phyloP scores from a whole-genome alignment of 2,113 vertebrate species.

The Phyllostomus hastatus region DNA sequence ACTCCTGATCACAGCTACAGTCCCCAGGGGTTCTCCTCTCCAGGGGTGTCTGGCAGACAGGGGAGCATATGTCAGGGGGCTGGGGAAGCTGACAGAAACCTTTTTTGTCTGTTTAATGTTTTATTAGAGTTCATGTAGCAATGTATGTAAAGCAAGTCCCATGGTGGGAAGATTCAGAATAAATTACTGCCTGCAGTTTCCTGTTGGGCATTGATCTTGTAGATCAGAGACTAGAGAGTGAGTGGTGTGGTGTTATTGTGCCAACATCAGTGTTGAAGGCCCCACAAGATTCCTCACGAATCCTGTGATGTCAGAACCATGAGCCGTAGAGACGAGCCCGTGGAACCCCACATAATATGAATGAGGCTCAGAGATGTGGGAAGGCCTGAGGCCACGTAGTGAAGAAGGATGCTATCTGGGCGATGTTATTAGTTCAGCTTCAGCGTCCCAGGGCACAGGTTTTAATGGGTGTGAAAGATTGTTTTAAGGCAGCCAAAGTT shows the following conservation, averaged over 20 bases:
- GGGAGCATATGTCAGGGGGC: constrained; percentile 25
- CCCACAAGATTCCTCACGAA: neutral
- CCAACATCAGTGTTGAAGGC: neutral
- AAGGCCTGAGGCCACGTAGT: neutral
- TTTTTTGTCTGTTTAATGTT: constrained; percentile 30
- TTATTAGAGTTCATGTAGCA: constrained; percentile 41
- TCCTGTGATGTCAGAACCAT: neutral
- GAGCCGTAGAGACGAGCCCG: neutral
- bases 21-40: neutral
- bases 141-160: constrained; percentile 19
- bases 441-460: neutral
- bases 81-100: constrained; percentile 19
- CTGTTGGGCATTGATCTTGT: constrained; percentile 43
- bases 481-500: constrained; percentile 1
- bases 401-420: neutral
- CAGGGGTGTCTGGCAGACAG: neutral
- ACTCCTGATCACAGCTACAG: constrained; percentile 43
- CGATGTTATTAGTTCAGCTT: neutral
- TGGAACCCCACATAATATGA: neutral
- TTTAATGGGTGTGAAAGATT: neutral
- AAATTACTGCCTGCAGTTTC: constrained; percentile 46
- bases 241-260: constrained; percentile 2
- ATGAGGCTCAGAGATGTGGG: neutral
- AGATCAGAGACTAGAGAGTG: neutral
- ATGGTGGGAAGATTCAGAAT: constrained; percentile 34